Percentiles rank a stretch among this genome's conserved stretches.
Evolutionary conservation across 2,888 invertebrate genomes (phyloP).

Genomic region (Cosmia pyralina): DNA sequence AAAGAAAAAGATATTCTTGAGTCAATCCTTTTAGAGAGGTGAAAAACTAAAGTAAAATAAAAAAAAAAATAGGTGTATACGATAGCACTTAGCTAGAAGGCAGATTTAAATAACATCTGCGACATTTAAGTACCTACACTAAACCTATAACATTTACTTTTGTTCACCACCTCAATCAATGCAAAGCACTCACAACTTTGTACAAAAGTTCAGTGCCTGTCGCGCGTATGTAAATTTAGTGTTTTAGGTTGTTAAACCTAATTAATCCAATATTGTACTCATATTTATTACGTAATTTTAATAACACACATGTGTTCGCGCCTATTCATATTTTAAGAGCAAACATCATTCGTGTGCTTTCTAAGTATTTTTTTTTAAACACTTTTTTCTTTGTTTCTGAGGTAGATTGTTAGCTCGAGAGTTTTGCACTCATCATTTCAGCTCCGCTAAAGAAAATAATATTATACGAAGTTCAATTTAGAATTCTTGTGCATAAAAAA

Average conservation of each 20-base stretch:
- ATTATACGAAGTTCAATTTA: conserved; percentile 7
- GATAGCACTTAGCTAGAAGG: conserved; percentile 11
- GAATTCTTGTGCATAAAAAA: conserved; percentile 12
- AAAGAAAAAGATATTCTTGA: conserved; percentile 76
- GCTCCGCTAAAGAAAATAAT: conserved; percentile 2
- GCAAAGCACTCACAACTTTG: conserved; percentile 81
- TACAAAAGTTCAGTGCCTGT: conserved; percentile 86
- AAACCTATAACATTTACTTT: conserved; percentile 50
- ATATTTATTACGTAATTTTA: conserved; percentile 44
- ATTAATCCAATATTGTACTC: conserved; percentile 24
- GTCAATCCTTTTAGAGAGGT: conserved; percentile 60
- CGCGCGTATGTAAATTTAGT: conserved; percentile 33
- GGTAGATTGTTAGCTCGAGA: background rate
- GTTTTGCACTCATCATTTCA: conserved; percentile 6
- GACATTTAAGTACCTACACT: background rate
- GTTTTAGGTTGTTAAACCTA: background rate
- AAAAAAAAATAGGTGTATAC: conserved; percentile 6
- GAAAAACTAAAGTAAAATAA: conserved; percentile 61
- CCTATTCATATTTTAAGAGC: conserved; percentile 4
- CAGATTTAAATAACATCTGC: conserved; percentile 15
- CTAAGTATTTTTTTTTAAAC: background rate
- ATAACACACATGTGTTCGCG: conserved; percentile 18
- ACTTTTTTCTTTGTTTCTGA: background rate
- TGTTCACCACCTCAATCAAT: conserved; percentile 66
- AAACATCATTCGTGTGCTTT: background rate